Evolutionary conservation across 2,797 vertebrate species (phyloP).

Genomic region (Fundulus diaphanus): DNA sequence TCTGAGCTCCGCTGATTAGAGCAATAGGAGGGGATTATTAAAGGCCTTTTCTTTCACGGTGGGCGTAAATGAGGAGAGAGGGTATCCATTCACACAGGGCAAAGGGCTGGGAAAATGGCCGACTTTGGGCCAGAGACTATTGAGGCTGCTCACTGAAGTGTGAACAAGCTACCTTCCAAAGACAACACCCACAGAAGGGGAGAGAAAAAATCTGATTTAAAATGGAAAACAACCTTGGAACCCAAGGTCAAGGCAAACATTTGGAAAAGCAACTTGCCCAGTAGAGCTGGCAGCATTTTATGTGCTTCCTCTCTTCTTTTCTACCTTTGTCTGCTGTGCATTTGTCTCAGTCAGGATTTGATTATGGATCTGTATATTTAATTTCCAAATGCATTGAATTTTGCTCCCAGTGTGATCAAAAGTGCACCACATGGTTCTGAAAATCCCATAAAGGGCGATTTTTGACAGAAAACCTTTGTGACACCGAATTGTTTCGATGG

Average conservation of each 20-base stretch:
- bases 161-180: conserved; percentile 71
- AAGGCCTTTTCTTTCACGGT: conserved; percentile 62
- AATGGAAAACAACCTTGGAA: conserved; percentile 56
- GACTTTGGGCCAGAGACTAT: conserved; percentile 64
- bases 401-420: not conserved
- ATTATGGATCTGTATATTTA: not conserved
- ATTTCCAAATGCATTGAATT: not conserved
- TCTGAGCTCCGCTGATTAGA: conserved; percentile 76
- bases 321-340: not conserved
- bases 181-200: conserved; percentile 68
- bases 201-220: conserved; percentile 41
- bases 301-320: conserved; percentile 1
- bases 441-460: not conserved
- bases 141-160: conserved; percentile 76
- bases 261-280: conserved; percentile 15
- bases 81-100: conserved; percentile 73
- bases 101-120: conserved; percentile 75
- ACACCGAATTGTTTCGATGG: conserved; percentile 36
- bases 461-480: conserved; percentile 11
- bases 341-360: conserved; percentile 3
- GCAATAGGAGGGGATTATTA: conserved; percentile 70
- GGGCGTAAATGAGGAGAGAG: conserved; percentile 68
- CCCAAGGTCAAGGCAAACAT: conserved; percentile 45
- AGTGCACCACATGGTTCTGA: not conserved
- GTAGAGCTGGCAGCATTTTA: conserved; percentile 22